These are phyloP conservation scores for Choloepus hoffmanni DNA, from an alignment of 2,113 vertebrate species.

Conservation along the genomic window DNA sequence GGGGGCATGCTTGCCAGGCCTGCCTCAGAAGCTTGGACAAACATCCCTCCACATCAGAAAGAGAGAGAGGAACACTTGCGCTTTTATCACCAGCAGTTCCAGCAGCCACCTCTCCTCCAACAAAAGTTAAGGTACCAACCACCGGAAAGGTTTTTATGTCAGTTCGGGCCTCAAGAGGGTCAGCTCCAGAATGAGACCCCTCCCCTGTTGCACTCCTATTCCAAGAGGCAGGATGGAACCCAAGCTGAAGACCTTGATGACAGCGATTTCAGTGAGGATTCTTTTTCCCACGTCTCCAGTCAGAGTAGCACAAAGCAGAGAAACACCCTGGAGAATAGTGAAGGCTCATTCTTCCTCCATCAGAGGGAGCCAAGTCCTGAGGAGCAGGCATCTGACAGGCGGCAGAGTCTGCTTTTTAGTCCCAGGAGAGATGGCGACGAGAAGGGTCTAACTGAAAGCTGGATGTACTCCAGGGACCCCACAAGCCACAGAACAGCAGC, in stretches of 20 bases:
- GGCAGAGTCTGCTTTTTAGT: slow-evolving; percentile 78
- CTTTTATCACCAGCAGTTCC: slow-evolving; percentile 93
- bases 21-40: slow-evolving; percentile 61
- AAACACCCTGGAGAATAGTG: slow-evolving; percentile 54
- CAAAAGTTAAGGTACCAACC: slow-evolving; percentile 85
- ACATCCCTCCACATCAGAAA: slow-evolving; percentile 82
- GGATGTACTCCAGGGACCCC: slow-evolving; percentile 60
- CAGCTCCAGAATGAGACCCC: slow-evolving; percentile 67
- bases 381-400: slow-evolving; percentile 49
- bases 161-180: slow-evolving; percentile 78
- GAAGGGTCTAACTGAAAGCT: slow-evolving; percentile 63
- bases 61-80: slow-evolving; percentile 91
- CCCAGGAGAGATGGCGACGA: slow-evolving; percentile 52
- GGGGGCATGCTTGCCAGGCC: neutral
- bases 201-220: neutral
- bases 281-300: slow-evolving; percentile 84
- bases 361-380: slow-evolving; percentile 70
- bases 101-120: slow-evolving; percentile 89
- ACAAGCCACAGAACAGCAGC: slow-evolving; percentile 48
- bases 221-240: slow-evolving; percentile 74
- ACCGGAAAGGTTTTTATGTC: slow-evolving; percentile 84
- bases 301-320: slow-evolving; percentile 73
- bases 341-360: slow-evolving; percentile 88
- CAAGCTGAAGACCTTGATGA: slow-evolving; percentile 87
- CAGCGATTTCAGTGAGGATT: slow-evolving; percentile 91